Evolutionary conservation across 2,113 vertebrate genomes (phyloP), one percentile per base, ranked within the genome.

Genomic region (Oreocharis arfaki): DNA sequence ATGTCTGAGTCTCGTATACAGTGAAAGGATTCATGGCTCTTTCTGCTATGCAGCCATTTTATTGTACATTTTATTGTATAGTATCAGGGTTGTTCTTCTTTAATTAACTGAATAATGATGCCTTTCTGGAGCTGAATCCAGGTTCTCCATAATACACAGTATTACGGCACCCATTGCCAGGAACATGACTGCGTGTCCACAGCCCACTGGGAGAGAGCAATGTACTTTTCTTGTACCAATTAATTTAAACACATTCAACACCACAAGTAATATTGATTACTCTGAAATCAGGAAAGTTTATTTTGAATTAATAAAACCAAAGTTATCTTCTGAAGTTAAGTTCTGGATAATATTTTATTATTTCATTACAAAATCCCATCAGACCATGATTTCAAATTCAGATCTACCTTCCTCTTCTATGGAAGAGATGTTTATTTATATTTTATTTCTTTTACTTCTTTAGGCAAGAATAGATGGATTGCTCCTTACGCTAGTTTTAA

Each of bases 21-120:
- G 26, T 57, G 35, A 86, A 75, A 84, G 64, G 68, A 82, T 59
- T 92, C 60, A 70, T 65, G 35, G 46, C 47, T 87, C 74, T 77
- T 80, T 91, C 67, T 89, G 52, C 87, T 83, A 83, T 16, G 47
- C 70, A 89, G 15, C 5, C 63, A 80, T 85, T 95, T 91, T 61
- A 89, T 69, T 95, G 87, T 83, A 85, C 59, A 95, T 71, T 68
- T 79, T 87, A 93, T 77, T 75, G 67, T 65, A 93, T 0, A 61
- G 42, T 39, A 96, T 71, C 79, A 80, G 82, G 85, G 82, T 56
- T 83, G 22, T 67, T 94, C 26, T 83, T 74, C 74, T 77, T 80
- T 77, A 95, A 94, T 86, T 93, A 94, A 95, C 68, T 76, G 64
- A 85, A 22, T 87, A 87, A 96, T 0, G 4, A 93, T 19, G 39